phyloP scores from a whole-genome alignment of 1,140 invertebrate species.

The Brachystomella parvula region DNA sequence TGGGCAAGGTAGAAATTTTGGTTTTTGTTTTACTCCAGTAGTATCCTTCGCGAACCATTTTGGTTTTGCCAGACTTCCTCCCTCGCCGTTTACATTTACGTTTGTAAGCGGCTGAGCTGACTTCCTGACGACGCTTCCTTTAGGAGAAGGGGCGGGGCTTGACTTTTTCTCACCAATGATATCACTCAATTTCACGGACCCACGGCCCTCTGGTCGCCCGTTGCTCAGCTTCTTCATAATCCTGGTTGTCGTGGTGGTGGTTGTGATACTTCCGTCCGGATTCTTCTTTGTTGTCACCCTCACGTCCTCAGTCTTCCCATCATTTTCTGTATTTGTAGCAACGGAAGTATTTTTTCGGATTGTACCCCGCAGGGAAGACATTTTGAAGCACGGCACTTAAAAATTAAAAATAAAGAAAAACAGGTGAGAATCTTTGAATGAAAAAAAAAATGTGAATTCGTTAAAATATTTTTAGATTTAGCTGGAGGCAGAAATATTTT shows the following conservation, averaged over 20 bases:
- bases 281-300: neutral
- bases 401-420: neutral
- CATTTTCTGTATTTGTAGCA: neutral
- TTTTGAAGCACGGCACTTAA: conserved; percentile 4
- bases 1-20: too few species aligned
- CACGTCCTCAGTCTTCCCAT: neutral
- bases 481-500: neutral
- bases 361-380: neutral
- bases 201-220: neutral
- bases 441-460: neutral
- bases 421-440: neutral
- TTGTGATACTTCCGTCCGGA: conserved; percentile 4
- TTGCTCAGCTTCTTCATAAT: neutral
- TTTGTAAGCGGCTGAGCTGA: neutral
- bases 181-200: neutral
- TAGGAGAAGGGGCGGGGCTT: neutral
- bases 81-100: neutral
- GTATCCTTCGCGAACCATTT: neutral
- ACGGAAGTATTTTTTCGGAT: neutral
- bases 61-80: neutral
- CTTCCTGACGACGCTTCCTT: neutral
- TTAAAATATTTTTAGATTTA: neutral
- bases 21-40: too few species aligned
- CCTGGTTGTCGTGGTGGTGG: neutral
- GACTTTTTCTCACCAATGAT: neutral